Percentiles rank a stretch among this genome's conserved stretches.
Conservation (phyloP, 2,888 invertebrate species). For the Diloba caeruleocephala region DNA sequence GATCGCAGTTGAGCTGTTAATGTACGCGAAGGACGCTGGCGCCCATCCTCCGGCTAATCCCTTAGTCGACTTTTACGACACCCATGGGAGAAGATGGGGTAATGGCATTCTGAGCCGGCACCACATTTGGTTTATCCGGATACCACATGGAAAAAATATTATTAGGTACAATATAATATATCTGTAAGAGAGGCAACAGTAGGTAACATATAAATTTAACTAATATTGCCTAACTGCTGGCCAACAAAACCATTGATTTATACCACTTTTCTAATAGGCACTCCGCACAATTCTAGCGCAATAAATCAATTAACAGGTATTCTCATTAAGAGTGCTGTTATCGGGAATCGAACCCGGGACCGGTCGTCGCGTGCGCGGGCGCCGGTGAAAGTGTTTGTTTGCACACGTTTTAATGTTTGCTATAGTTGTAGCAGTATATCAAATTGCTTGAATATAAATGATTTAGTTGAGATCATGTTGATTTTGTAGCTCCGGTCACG, state of each 20-base stretch:
- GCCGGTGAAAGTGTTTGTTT: constrained; percentile 80
- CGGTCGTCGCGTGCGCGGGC: constrained; percentile 80
- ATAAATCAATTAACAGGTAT: constrained; percentile 84
- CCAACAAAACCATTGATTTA: constrained; percentile 35
- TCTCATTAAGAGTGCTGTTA: constrained; percentile 84
- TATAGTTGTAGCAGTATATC: constrained; percentile 47
- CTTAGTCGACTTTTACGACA: too few relatives aligned
- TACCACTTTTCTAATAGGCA: constrained; percentile 41
- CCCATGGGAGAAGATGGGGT: too few relatives aligned
- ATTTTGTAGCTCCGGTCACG: too few relatives aligned
- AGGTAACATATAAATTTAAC: constrained; percentile 7
- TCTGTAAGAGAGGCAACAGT: too few relatives aligned
- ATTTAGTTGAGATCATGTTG: constrained; percentile 3
- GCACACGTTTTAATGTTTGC: constrained; percentile 60
- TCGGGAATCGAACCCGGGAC: constrained; percentile 83
- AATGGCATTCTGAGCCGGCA: too few relatives aligned
- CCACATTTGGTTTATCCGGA: too few relatives aligned
- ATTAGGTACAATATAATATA: too few relatives aligned
- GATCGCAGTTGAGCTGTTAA: too few relatives aligned
- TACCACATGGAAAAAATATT: too few relatives aligned
- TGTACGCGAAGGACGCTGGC: too few relatives aligned
- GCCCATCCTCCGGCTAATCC: too few relatives aligned
- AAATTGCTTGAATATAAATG: constrained; percentile 43
- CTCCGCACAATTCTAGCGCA: constrained; percentile 54
- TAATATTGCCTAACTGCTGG: constrained; percentile 18